Conservation (phyloP, 1,140 invertebrate species). For the Ctenoplectra terminalis region DNA sequence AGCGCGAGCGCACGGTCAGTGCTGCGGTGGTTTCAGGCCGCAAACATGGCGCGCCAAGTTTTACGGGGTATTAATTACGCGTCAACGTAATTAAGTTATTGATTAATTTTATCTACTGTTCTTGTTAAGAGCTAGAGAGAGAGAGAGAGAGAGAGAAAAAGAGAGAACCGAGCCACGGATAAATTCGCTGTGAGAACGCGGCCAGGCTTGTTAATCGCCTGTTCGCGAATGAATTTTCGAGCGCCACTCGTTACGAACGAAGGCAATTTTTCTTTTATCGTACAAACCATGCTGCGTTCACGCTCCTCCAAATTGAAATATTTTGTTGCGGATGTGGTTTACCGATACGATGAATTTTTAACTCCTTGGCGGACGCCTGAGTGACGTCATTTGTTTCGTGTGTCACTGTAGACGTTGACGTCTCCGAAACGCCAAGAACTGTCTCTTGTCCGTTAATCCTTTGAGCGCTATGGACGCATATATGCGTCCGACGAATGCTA, state of each 20-base stretch:
- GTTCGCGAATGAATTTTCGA: not conserved
- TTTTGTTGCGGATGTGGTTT: not conserved
- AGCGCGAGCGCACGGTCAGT: not conserved
- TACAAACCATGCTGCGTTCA: not conserved
- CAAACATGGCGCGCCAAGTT: not conserved
- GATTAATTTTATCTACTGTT: conserved; percentile 9
- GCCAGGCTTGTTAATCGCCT: not conserved
- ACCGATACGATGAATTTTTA: too few species aligned
- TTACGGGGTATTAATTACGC: conserved; percentile 20
- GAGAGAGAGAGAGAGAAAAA: not conserved
- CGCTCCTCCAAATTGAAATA: not conserved
- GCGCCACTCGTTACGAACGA: not conserved
- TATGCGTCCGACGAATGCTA: too few species aligned
- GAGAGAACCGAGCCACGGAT: not conserved
- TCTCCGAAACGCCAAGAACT: too few species aligned
- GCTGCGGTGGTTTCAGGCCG: not conserved
- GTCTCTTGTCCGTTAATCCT: too few species aligned
- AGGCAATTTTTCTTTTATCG: not conserved
- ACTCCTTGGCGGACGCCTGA: too few species aligned
- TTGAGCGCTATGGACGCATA: too few species aligned
- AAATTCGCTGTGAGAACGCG: not conserved
- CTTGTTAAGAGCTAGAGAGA: not conserved
- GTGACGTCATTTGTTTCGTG: too few species aligned
- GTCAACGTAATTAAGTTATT: conserved; percentile 20
- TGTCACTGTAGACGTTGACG: too few species aligned